Evolutionary conservation across 2,113 vertebrate species (phyloP).

Genomic region (Pyrgilauda ruficollis): DNA sequence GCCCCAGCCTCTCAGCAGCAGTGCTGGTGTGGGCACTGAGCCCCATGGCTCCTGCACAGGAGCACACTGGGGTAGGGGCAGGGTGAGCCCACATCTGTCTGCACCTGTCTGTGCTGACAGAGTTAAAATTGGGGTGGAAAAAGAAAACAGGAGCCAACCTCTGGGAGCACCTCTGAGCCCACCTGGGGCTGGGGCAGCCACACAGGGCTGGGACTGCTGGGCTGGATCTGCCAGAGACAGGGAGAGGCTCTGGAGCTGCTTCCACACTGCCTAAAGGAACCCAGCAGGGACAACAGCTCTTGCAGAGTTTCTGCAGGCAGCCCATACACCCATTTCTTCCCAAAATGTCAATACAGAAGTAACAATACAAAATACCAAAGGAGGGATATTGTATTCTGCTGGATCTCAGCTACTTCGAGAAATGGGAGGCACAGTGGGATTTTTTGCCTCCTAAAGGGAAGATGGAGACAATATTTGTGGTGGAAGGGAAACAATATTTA

Average conservation of each 20-base stretch:
- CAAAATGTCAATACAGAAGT: not conserved
- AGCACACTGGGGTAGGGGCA: not conserved
- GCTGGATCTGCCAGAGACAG: not conserved
- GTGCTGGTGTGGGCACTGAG: not conserved
- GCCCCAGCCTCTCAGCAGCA: not conserved
- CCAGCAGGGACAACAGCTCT: not conserved
- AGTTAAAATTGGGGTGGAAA: not conserved
- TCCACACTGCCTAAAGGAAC: not conserved
- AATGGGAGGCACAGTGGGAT: not conserved
- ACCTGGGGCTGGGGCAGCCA: not conserved
- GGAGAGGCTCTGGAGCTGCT: not conserved
- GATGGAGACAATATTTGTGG: not conserved
- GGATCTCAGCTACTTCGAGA: not conserved
- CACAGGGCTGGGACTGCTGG: not conserved
- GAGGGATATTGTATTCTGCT: not conserved
- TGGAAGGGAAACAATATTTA: not conserved
- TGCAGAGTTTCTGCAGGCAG: not conserved
- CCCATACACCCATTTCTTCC: not conserved
- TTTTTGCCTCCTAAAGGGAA: not conserved
- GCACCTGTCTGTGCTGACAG: slow-evolving; percentile 26
- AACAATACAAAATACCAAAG: not conserved
- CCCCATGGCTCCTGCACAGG: not conserved
- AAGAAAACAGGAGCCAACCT: not conserved
- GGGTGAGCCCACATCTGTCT: slow-evolving; percentile 33
- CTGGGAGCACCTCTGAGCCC: not conserved